Percentiles rank a stretch among this genome's conserved stretches.
Evolutionary conservation across 2,113 vertebrate genomes (phyloP).

Genomic region (Willisornis vidua): DNA sequence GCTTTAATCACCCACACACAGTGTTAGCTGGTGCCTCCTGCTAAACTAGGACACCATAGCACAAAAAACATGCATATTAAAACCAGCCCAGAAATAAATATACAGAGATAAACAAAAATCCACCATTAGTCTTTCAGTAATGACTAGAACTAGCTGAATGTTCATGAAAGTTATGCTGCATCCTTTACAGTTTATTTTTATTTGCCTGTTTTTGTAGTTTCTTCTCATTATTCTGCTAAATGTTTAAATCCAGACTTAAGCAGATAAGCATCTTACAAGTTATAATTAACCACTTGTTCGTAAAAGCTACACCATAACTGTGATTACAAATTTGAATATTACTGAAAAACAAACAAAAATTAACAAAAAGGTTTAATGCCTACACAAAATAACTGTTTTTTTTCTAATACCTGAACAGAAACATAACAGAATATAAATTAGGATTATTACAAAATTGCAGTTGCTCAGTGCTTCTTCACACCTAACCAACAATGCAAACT

Average conservation of each 20-base stretch:
- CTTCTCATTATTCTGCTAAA: not conserved
- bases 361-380: not conserved
- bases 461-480: not conserved
- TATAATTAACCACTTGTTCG: not conserved
- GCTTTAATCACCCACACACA: no score
- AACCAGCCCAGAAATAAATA: not conserved
- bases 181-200: not conserved
- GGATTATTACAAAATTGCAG: not conserved
- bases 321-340: not conserved
- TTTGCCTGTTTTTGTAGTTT: not conserved
- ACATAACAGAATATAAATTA: not conserved
- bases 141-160: fast-evolving
- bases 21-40: no score
- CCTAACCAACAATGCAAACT: not conserved
- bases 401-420: not conserved
- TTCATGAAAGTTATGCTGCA: not conserved
- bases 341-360: not conserved
- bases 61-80: not conserved
- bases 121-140: not conserved
- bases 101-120: not conserved
- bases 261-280: not conserved
- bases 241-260: not conserved
- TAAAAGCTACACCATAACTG: not conserved
- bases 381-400: not conserved
- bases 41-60: no score